A percentile compares a stretch with the other conserved stretches of the same genome.
phyloP scores from a whole-genome alignment of 2,113 vertebrate genomes.

The Tinamus guttatus region DNA sequence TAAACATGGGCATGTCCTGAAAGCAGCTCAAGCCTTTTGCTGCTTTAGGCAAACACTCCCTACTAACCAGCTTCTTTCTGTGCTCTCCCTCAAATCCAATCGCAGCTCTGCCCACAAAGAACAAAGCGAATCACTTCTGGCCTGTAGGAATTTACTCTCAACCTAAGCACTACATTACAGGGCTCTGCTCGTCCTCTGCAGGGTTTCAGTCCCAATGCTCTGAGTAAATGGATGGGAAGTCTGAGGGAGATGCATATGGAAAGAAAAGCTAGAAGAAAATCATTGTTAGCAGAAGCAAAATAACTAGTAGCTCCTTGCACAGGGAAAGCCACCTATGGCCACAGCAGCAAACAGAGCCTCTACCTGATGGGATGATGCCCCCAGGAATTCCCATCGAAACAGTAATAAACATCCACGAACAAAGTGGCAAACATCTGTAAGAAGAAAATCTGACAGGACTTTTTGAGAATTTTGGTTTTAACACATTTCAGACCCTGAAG shows the following conservation, averaged over 20 bases:
- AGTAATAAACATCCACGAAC: background rate
- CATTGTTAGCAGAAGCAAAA: background rate
- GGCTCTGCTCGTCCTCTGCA: background rate
- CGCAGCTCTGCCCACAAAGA: constrained; percentile 25
- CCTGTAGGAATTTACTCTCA: constrained; percentile 1
- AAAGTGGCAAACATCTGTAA: background rate
- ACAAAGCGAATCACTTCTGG: background rate
- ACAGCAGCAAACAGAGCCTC: background rate
- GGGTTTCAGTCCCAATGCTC: background rate
- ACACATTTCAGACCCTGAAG: background rate
- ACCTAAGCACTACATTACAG: background rate
- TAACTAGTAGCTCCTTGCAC: background rate
- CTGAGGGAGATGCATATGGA: background rate
- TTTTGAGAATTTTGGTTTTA: background rate
- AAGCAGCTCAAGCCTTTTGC: constrained; percentile 14
- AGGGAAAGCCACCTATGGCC: background rate
- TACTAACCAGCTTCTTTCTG: background rate
- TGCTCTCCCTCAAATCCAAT: background rate
- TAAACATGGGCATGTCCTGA: constrained; percentile 33
- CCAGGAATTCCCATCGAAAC: background rate
- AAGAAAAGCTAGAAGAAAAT: background rate
- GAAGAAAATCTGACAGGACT: background rate
- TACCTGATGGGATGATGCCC: background rate
- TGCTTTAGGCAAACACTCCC: constrained; percentile 44
- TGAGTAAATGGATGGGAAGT: background rate